Evolutionary conservation across 2,888 invertebrate species (phyloP).

Genomic region (Pyrgus malvae): DNA sequence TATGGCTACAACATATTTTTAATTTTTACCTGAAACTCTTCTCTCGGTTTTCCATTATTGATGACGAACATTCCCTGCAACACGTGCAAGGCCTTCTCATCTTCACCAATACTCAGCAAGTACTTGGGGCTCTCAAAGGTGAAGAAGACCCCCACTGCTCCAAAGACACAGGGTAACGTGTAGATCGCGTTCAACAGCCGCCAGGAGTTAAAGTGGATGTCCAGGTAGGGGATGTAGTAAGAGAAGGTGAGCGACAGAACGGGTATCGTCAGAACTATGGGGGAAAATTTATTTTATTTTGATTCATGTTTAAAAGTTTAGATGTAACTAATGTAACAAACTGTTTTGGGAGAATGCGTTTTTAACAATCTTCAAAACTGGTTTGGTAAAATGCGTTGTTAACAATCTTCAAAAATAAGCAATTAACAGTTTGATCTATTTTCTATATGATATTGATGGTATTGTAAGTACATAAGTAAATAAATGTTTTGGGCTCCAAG

Average conservation of each 20-base stretch:
- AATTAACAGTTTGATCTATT: too few species aligned
- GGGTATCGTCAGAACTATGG: conserved; percentile 84
- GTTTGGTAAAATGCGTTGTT: too few species aligned
- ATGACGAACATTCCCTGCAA: conserved; percentile 53
- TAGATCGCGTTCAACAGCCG: conserved; percentile 85
- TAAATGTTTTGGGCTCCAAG: too few species aligned
- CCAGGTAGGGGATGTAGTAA: conserved; percentile 61
- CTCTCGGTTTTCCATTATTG: conserved; percentile 53
- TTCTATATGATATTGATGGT: too few species aligned
- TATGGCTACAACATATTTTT: not conserved
- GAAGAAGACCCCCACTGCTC: conserved; percentile 76
- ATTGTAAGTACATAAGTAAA: too few species aligned
- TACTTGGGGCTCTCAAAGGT: conserved; percentile 91
- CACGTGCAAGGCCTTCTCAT: conserved; percentile 77
- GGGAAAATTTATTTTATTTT: not conserved
- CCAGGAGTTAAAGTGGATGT: conserved; percentile 86
- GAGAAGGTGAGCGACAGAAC: conserved; percentile 82
- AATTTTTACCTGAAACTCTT: conserved; percentile 49
- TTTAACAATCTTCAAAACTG: too few species aligned
- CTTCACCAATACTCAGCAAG: conserved; percentile 80
- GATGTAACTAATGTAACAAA: too few species aligned
- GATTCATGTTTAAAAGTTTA: not conserved
- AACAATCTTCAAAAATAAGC: too few species aligned
- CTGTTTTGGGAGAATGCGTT: too few species aligned
- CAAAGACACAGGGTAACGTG: conserved; percentile 82